Evolutionary conservation across 1,140 invertebrate genomes (phyloP), one percentile per base, ranked within the genome.

Genomic region (Drosophila pseudoobscura): DNA sequence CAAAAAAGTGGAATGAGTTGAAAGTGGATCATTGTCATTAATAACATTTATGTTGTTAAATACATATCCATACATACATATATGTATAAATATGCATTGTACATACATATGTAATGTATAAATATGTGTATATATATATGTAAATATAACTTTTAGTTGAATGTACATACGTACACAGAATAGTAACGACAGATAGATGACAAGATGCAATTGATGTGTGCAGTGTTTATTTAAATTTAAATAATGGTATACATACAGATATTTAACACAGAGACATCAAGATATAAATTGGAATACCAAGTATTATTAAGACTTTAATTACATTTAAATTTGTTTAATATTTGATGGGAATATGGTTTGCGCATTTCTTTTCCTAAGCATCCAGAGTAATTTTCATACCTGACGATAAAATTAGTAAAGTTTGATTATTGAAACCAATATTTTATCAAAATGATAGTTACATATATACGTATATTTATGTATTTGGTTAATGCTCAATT

Each of bases 311-410:
- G 47, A 59, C 57, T 41, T 74, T 72, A 75, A 56, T 75, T 75
- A 75, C 72, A 75, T 75, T 75, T 64, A 45, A 68, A 56, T 17
- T 61, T 68, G 43, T 66, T 68, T 55, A 51, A 68, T 61, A 68
- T 53, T 47, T 65, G 68, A 63, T 71, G 65, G 13, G 46, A 69
- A 43, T 43, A 59, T 65, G 50, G 43, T 65, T 49, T 44, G 50
- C 49, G 56, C 26, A 53, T 74, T 61, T 43, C 50, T 75, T 72
- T 62, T 39, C 74, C 57, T 62, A 72, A 57, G 31, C 35, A 74
- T 77, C 74, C 74, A 62, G 58, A 68, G 63, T 58, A 74, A 77
- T 69, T 77, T 61, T 69, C 29, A 74, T 62, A 77, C 74, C 74
- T 77, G 74, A 74, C 70, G 57, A 77, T 76, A 74, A 39, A 77